Evolutionary conservation across 2,797 vertebrate species (phyloP), one percentile per base, ranked within the genome.

Genomic region (Sebastes kiyomatsui): DNA sequence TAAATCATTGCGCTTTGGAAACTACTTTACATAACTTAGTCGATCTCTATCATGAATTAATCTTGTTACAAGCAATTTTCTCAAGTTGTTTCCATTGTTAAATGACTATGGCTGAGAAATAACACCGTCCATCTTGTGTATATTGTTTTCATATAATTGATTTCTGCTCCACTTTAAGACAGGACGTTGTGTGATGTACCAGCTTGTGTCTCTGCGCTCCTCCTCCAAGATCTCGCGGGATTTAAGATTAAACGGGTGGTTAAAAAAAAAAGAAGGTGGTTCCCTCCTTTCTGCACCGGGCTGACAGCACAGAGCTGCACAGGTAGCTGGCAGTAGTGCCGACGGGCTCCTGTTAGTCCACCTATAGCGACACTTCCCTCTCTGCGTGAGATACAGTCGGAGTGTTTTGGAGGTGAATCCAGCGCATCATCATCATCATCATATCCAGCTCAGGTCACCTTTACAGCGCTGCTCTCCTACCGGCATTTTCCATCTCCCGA

Each of bases 201-300:
- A 30, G 22, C 32, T 30, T 20, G 27, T 46, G 0, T 46, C 2
- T 68, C 52, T 71, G 67, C 13, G 30, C 54, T 42, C 67, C 54
- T 42, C 70, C 62, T 79, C 11, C 69, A 68, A 88, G 75, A 85
- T 93, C 87, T 94, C 94, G 94, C 94, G 93, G 80, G 93, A 95
- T 88, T 94, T 82, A 8, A 83, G 75, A 78, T 72, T 33, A 67
- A 67, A 79, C 56, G 12, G 33, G 46, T 14, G 46, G 56, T 59
- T 46, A 46, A 46, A 46, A 46, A 11, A 59, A 81, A 80, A 75
- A 79, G 1, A 81, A 90, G 85, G 88, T 87, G 87, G 71, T 77
- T 91, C 82, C 64, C 54, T 46, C 14, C 3, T 58, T 1, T 49
- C 42, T 58, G 85, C 77, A 87, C 88, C 87, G 84, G 92, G 73